Conservation (phyloP, 2,888 invertebrate species). For the Caenorhabditis sp. region DNA sequence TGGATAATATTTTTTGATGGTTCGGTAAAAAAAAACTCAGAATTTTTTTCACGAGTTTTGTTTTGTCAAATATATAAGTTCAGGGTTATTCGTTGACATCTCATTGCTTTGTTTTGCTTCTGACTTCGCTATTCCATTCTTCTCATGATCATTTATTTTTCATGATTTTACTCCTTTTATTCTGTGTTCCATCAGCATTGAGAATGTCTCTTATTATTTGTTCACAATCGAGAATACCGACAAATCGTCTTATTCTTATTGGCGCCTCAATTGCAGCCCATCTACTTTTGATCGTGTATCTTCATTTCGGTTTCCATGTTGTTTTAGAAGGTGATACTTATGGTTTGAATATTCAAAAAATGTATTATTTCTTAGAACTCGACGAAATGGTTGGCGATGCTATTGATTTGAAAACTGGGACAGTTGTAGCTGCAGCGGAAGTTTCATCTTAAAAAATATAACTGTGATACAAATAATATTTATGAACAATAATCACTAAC, state of each 20-base stretch:
- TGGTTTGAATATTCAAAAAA: too few relatives aligned
- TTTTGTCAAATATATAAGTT: too few relatives aligned
- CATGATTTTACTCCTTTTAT: constrained; percentile 71
- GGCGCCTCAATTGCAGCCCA: constrained; percentile 70
- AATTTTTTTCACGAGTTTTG: too few relatives aligned
- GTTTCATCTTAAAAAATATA: background rate
- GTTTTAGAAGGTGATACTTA: constrained; percentile 71
- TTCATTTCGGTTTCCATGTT: constrained; percentile 74
- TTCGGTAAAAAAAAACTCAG: too few relatives aligned
- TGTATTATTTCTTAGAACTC: constrained; percentile 29
- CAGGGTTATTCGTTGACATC: constrained; percentile 73
- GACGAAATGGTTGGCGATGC: constrained; percentile 46
- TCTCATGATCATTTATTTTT: constrained; percentile 73
- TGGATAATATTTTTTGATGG: too few relatives aligned
- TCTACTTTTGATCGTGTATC: constrained; percentile 73
- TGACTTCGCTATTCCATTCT: constrained; percentile 73
- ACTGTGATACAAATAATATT: background rate
- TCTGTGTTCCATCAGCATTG: constrained; percentile 72
- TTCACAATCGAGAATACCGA: constrained; percentile 38
- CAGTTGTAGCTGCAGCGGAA: background rate
- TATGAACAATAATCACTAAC: background rate
- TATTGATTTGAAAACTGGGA: constrained; percentile 17
- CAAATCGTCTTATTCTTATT: constrained; percentile 39
- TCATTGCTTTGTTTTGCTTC: constrained; percentile 73
- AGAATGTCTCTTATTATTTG: constrained; percentile 69